Evolutionary conservation across 1,140 invertebrate species (phyloP).

Genomic region (Nixonia krombeini): DNA sequence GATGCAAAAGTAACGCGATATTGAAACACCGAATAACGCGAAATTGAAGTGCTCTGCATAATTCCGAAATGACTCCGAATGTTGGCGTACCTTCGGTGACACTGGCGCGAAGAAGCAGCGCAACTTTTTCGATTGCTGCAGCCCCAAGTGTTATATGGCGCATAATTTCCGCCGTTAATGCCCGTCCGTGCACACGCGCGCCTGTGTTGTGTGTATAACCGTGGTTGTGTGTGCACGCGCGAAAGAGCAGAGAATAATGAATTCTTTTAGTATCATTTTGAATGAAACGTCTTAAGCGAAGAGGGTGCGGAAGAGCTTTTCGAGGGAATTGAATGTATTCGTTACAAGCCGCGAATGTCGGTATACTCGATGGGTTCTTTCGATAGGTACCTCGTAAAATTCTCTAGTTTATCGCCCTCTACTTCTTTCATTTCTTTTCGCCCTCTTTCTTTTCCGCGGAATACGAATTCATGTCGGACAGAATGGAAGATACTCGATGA

Average conservation of each 20-base stretch:
- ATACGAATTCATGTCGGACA: conserved; percentile 39
- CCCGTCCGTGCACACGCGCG: too few species aligned
- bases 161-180: too few species aligned
- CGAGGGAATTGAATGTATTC: conserved; percentile 49
- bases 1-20: too few species aligned
- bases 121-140: background rate
- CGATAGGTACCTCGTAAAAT: conserved; percentile 44
- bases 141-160: too few species aligned
- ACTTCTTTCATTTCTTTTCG: conserved; percentile 30
- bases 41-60: too few species aligned
- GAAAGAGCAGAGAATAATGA: conserved; percentile 13
- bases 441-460: conserved; percentile 39
- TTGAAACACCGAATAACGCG: too few species aligned
- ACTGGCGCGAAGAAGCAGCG: too few species aligned
- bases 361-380: conserved; percentile 30
- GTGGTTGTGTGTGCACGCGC: too few species aligned
- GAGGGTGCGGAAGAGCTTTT: conserved; percentile 31
- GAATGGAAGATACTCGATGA: conserved; percentile 20
- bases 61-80: too few species aligned
- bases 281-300: conserved; percentile 43
- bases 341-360: conserved; percentile 49
- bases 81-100: too few species aligned
- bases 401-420: conserved; percentile 43
- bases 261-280: conserved; percentile 34
- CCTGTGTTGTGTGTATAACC: too few species aligned